These are phyloP conservation scores for Leptatherina wallacei DNA, from an alignment of 2,797 vertebrate genomes.

Conservation along the genomic window DNA sequence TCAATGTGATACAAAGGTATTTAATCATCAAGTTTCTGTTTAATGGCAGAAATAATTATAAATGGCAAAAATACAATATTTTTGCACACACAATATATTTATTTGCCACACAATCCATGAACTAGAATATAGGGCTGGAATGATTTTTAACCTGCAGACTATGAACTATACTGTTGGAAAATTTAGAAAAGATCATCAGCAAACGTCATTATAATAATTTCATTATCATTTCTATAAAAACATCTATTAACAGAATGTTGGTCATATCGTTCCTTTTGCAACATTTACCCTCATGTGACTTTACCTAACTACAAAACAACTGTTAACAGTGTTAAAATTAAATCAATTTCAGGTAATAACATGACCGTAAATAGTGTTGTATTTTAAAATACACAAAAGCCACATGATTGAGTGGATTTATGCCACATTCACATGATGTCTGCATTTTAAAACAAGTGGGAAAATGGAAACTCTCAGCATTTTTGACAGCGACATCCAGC, in stretches of 20 bases:
- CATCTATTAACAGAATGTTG: background rate
- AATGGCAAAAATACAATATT: background rate
- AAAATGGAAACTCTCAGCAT: conserved; percentile 4
- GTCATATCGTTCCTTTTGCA: background rate
- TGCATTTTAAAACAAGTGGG: conserved; percentile 18
- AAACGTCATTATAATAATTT: background rate
- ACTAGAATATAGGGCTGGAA: background rate
- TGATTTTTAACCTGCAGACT: background rate
- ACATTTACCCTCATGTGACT: background rate
- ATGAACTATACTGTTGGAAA: background rate
- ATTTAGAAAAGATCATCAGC: background rate
- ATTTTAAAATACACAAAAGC: background rate
- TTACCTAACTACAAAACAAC: background rate
- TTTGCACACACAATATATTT: background rate
- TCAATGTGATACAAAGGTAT: background rate
- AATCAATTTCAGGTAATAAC: background rate
- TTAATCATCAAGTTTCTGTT: background rate
- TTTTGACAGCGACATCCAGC: background rate
- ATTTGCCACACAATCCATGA: background rate
- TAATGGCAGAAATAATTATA: background rate
- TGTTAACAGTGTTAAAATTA: background rate
- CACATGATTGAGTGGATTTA: conserved; percentile 4
- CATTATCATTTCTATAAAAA: background rate
- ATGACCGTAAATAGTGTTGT: background rate
- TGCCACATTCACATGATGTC: background rate